Base-by-base conservation (phyloP, 2,797 vertebrate species). In the Melanotaenia boesemani region DNA sequence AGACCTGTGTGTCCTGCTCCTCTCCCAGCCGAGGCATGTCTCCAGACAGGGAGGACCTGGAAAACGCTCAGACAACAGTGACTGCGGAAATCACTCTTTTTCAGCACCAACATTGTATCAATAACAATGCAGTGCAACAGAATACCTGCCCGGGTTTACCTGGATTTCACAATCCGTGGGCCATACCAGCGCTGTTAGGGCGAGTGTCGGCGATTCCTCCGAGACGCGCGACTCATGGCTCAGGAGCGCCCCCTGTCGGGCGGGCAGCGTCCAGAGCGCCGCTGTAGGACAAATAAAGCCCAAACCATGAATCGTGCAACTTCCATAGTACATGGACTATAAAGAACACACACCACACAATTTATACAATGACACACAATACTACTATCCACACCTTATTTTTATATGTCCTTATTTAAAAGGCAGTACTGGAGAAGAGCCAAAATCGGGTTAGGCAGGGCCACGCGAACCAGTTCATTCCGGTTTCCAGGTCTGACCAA, bases 201-300 rank as follows among this genome's bases (percentile, higher is more conserved):
- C 16, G 41, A 41, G 20, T 24, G 58, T 8, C 50, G 54, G 10
- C 66, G 77, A 54, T 75, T 89, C 90, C 77, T 64, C 87, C 28
- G 57, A 70, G 76, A 88, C 28, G 28, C 81, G 74, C 86, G 72
- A 83, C 55, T 83, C 79, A 54, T 65, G 30, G 87, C 79, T 75
- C 84, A 58, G 86, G 86, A 79, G 91, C 88, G 89, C 89, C 63
- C 89, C 83, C 89, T 83, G 77, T 58, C 39, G 91, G 87, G 79
- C 80, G 88, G 86, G 87, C 76, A 87, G 92, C 88, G 72, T 88
- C 92, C 85, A 87, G 77, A 85, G 92, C 91, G 86, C 90, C 89
- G 89, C 95, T 95, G 94, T 92, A 91, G 88, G 91, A 93, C 88
- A 94, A 93, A 94, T 90, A 94, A 91, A 95, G 91, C 92, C 93